phyloP scores from a whole-genome alignment of 2,797 vertebrate genomes.

The Perodicticus potto region DNA sequence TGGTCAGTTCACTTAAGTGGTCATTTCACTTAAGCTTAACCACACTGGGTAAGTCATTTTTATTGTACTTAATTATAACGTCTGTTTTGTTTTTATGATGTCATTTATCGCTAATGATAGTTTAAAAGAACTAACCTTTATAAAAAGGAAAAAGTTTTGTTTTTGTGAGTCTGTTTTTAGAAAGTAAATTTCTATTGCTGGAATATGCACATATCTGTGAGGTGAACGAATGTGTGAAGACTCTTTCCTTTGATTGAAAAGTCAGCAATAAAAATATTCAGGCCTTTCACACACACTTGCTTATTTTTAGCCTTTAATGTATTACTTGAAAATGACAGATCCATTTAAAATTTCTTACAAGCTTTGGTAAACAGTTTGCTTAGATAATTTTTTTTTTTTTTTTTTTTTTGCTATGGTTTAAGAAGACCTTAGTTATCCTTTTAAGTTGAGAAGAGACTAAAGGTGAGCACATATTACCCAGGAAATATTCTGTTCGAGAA shows the following conservation, averaged over 20 bases:
- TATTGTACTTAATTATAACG: not conserved
- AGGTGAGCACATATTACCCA: slow-evolving; percentile 50
- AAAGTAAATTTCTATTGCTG: slow-evolving; percentile 60
- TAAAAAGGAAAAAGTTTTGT: not conserved
- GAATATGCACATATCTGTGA: not conserved
- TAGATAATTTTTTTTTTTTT: slow-evolving; percentile 27
- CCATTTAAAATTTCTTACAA: slow-evolving; percentile 67
- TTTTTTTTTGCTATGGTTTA: slow-evolving; percentile 24
- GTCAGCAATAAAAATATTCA: slow-evolving; percentile 40
- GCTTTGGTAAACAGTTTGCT: slow-evolving; percentile 58
- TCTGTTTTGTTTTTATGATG: slow-evolving; percentile 44
- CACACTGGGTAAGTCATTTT: not conserved
- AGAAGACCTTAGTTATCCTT: slow-evolving; percentile 64
- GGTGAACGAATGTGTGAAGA: slow-evolving; percentile 17
- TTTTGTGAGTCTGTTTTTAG: not conserved
- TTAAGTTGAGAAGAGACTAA: slow-evolving; percentile 34
- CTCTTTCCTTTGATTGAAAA: slow-evolving; percentile 51
- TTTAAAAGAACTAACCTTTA: slow-evolving; percentile 39
- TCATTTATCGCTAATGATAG: slow-evolving; percentile 39
- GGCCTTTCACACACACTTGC: not conserved
- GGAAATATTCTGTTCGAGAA: slow-evolving; percentile 31
- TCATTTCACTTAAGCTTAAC: not conserved
- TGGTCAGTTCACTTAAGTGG: not conserved
- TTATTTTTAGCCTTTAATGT: slow-evolving; percentile 57
- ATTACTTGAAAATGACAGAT: slow-evolving; percentile 59